Conservation (phyloP, 1,140 invertebrate genomes). For the Zeugodacus cucurbitae region DNA sequence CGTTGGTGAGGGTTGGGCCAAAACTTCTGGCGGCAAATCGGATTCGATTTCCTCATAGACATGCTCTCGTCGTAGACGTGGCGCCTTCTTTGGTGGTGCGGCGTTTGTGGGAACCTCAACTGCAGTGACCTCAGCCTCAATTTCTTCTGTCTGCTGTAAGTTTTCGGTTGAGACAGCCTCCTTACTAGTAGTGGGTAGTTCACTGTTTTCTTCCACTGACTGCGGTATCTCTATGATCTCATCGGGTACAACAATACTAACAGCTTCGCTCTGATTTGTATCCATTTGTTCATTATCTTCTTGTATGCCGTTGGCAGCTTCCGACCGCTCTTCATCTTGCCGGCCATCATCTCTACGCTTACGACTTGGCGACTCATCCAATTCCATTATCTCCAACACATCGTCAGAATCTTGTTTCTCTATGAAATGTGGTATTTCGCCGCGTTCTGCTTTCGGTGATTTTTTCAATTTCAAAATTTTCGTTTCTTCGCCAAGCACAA, state of each 20-base stretch:
- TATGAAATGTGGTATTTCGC: constrained; percentile 62
- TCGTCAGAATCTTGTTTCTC: constrained; percentile 66
- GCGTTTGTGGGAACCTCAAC: constrained; percentile 15
- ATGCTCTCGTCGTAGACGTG: constrained; percentile 69
- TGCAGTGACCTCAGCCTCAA: neutral
- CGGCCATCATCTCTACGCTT: constrained; percentile 54
- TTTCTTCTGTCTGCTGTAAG: neutral
- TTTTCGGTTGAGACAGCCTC: neutral
- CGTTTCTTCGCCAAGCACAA: constrained; percentile 59
- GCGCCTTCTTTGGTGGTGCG: constrained; percentile 59
- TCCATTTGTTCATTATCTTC: constrained; percentile 43
- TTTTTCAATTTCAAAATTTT: constrained; percentile 62
- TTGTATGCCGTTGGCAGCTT: neutral
- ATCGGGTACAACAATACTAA: constrained; percentile 56
- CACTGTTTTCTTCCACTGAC: neutral
- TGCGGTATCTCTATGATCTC: constrained; percentile 60
- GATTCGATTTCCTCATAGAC: constrained; percentile 71
- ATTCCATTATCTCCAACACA: constrained; percentile 61
- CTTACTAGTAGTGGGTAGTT: neutral
- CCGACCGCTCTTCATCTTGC: neutral
- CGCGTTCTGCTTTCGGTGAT: constrained; percentile 61
- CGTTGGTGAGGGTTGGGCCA: constrained; percentile 53
- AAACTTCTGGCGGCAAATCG: constrained; percentile 53
- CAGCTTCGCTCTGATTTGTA: constrained; percentile 49
- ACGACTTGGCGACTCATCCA: constrained; percentile 63